These are phyloP conservation scores for Lycopodina hypogea DNA, from an alignment of 37 sponge, comb jelly and placozoan species.

Conservation along the genomic window DNA sequence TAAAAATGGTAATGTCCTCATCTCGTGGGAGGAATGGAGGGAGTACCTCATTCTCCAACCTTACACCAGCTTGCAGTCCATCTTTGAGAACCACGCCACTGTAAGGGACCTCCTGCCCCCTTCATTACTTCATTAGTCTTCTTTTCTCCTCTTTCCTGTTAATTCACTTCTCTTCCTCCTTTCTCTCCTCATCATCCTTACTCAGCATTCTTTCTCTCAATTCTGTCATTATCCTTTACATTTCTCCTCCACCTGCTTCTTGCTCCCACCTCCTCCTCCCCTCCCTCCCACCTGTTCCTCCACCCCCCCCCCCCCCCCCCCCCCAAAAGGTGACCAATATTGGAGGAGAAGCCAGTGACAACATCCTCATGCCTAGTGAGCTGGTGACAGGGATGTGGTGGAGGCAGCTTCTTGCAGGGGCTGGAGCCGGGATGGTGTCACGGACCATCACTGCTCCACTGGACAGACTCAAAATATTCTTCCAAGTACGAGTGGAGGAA, in stretches of 20 bases:
- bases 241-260: neutral
- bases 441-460: conserved; percentile 93
- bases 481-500: neutral
- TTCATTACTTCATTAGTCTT: no score
- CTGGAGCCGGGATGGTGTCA: conserved; percentile 92
- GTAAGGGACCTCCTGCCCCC: conserved; percentile 31
- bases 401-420: conserved; percentile 91
- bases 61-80: conserved; percentile 57
- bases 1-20: conserved; percentile 75
- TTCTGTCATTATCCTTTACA: no score
- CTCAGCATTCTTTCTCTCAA: no score
- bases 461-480: conserved; percentile 91
- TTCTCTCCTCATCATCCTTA: neutral
- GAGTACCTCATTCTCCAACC: conserved; percentile 87
- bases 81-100: conserved; percentile 76
- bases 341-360: conserved; percentile 57
- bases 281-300: neutral
- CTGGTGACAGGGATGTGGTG: conserved; percentile 86
- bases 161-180: neutral
- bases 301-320: neutral
- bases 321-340: conserved; percentile 54
- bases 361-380: conserved; percentile 46
- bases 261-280: neutral
- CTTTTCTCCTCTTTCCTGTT: no score
- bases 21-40: conserved; percentile 94